Conservation (phyloP, 2,888 invertebrate genomes). For the Ditula angustiorana region DNA sequence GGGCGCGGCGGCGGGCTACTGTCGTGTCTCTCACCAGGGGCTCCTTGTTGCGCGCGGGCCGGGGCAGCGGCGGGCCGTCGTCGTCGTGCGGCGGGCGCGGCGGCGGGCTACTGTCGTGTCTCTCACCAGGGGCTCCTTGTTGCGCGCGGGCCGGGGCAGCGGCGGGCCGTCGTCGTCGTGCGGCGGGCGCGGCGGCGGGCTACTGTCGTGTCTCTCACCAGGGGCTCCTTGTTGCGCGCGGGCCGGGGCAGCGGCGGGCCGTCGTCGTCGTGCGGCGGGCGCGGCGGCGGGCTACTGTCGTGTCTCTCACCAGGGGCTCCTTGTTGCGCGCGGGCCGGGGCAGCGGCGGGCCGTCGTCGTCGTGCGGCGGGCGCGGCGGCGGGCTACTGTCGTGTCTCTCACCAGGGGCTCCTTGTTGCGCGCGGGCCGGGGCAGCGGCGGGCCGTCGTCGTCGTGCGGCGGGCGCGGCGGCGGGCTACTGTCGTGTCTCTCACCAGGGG, state of each 20-base stretch:
- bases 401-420: slow-evolving; percentile 73
- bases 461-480: too few species aligned
- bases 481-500: slow-evolving; percentile 66
- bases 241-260: slow-evolving; percentile 74
- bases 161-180: slow-evolving; percentile 79
- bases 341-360: slow-evolving; percentile 71
- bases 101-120: too few species aligned
- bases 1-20: too few species aligned
- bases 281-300: too few species aligned
- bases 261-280: slow-evolving; percentile 78
- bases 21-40: slow-evolving; percentile 66
- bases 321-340: slow-evolving; percentile 71
- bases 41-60: slow-evolving; percentile 71
- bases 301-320: slow-evolving; percentile 68
- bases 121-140: slow-evolving; percentile 69
- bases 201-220: too few species aligned
- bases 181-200: too few species aligned
- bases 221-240: slow-evolving; percentile 69
- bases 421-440: slow-evolving; percentile 73
- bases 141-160: slow-evolving; percentile 70
- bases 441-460: slow-evolving; percentile 74
- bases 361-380: too few species aligned
- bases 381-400: too few species aligned
- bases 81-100: slow-evolving; percentile 82
- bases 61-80: slow-evolving; percentile 70